A percentile compares a stretch with the other conserved stretches of the same genome.
Conservation (phyloP, 2,888 invertebrate species). For the Drosophila kambysellisi region DNA sequence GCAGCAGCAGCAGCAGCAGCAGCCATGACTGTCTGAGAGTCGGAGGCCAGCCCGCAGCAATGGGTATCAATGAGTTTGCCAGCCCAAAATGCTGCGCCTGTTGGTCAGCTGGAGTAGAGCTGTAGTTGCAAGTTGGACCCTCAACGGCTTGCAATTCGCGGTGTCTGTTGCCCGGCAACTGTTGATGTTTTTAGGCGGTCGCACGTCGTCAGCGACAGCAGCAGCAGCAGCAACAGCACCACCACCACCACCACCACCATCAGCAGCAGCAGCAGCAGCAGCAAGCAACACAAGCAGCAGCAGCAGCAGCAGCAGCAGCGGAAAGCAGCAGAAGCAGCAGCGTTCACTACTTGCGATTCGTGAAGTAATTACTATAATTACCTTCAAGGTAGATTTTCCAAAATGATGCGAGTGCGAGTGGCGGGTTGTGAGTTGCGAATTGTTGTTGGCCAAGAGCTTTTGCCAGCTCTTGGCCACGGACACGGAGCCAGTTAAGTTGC, state of each 20-base stretch:
- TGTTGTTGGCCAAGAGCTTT: slow-evolving; percentile 8
- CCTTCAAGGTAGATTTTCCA: slow-evolving; percentile 84
- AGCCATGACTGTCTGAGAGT: slow-evolving; percentile 61
- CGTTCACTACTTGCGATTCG: slow-evolving; percentile 83
- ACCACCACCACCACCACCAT: slow-evolving; percentile 46
- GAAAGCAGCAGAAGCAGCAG: slow-evolving; percentile 53
- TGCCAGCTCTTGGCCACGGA: slow-evolving; percentile 38
- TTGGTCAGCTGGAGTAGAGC: slow-evolving; percentile 53
- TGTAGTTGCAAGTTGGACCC: slow-evolving; percentile 32
- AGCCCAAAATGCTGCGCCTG: slow-evolving; percentile 62
- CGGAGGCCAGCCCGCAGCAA: slow-evolving; percentile 58
- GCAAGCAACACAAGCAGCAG: slow-evolving; percentile 22
- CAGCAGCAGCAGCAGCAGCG: slow-evolving; percentile 44
- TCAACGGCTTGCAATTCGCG: slow-evolving; percentile 46
- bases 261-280: slow-evolving; percentile 31
- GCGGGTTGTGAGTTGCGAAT: slow-evolving; percentile 33
- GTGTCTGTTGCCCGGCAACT: slow-evolving; percentile 74
- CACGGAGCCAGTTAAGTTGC: slow-evolving; percentile 33
- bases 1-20: slow-evolving; percentile 29
- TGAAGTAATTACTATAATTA: slow-evolving; percentile 85
- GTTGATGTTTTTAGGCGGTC: slow-evolving; percentile 83
- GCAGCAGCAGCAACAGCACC: slow-evolving; percentile 29
- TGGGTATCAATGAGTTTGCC: slow-evolving; percentile 77
- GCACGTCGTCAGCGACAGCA: slow-evolving; percentile 77
- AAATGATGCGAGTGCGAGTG: slow-evolving; percentile 79